Base-by-base conservation (phyloP, 2,113 vertebrate genomes). In the Neomonachus schauinslandi region DNA sequence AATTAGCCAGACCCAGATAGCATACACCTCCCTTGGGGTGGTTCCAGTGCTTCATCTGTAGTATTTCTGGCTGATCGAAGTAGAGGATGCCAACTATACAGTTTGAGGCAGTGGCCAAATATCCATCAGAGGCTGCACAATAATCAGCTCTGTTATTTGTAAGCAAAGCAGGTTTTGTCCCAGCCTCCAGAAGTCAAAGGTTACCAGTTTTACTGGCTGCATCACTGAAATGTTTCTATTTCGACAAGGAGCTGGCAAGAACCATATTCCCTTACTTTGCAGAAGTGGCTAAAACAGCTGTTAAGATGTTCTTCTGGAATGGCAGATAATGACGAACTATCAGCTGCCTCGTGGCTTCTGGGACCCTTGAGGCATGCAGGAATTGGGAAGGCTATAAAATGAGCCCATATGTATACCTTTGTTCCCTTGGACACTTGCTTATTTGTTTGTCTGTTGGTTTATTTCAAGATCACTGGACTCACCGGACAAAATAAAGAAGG, bases 51-150 rank as follows among this genome's bases (percentile, higher is more conserved):
- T 74, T 87, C 14, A 19, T 51, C 71, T 87, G 26, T 65, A 49
- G 21, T 28, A 11, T 53, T 93, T 83, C 46, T 79, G 49, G 74
- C 10, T 59, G 86, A 63, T 7, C 55, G 18, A 49, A 49, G 31
- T 46, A 95, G 26, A 95, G 49, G 89, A 93, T 46, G 49, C 28
- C 82, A 89, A 72, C 76, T 55, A 69, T 46, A 63, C 46, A 63
- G 39, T 46, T 83, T 95, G 55, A 65, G 77, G 53, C 14, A 15
- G 65, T 61, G 33, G 81, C 67, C 92, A 96, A 83, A 83, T n/a
- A 22, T 51, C 97, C 55, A 89, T 79, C 53, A 74, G 94, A 83
- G 79, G 49, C 90, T 89, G 49, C 84, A 89, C 85, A 92, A 87
- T 46, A 83, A 83, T 63, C 79, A 80, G 36, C 61, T 76, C 31